Conservation (phyloP, 2,888 invertebrate genomes). For the Nephrotoma guestfalica region DNA sequence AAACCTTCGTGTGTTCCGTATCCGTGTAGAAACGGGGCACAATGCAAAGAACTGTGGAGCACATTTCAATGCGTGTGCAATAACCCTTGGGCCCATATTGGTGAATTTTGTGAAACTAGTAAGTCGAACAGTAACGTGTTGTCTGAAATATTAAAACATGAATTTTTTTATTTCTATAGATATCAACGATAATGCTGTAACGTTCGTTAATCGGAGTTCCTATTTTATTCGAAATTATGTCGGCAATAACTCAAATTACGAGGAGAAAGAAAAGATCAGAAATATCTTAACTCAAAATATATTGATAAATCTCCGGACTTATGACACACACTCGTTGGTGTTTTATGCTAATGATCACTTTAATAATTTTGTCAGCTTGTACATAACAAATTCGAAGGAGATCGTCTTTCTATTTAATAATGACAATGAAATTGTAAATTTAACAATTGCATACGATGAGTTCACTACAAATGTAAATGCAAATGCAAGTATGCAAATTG, state of each 20-base stretch:
- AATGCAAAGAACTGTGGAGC: constrained; percentile 84
- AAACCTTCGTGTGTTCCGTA: constrained; percentile 89
- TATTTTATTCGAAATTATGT: constrained; percentile 71
- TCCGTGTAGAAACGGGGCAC: constrained; percentile 82
- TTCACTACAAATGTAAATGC: constrained; percentile 56
- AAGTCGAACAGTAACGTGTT: constrained; percentile 11
- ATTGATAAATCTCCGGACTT: constrained; percentile 79
- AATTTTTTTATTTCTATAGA: constrained; percentile 37
- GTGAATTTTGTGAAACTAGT: constrained; percentile 84
- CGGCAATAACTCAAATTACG: constrained; percentile 39
- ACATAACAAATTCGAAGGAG: constrained; percentile 62
- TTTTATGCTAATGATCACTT: constrained; percentile 85
- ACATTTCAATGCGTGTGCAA: constrained; percentile 84
- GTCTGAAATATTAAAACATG: not conserved
- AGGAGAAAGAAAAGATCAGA: constrained; percentile 46
- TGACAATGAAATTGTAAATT: constrained; percentile 61
- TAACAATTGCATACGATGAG: constrained; percentile 58
- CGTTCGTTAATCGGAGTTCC: constrained; percentile 67
- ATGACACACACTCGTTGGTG: constrained; percentile 64
- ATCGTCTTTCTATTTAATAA: constrained; percentile 77
- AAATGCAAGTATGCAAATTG: constrained; percentile 76
- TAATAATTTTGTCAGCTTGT: constrained; percentile 85
- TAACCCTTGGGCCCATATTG: constrained; percentile 86
- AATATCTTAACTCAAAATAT: constrained; percentile 67
- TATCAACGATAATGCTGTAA: constrained; percentile 77